Conservation (phyloP, 2,888 invertebrate species). For the Phalera bucephala region DNA sequence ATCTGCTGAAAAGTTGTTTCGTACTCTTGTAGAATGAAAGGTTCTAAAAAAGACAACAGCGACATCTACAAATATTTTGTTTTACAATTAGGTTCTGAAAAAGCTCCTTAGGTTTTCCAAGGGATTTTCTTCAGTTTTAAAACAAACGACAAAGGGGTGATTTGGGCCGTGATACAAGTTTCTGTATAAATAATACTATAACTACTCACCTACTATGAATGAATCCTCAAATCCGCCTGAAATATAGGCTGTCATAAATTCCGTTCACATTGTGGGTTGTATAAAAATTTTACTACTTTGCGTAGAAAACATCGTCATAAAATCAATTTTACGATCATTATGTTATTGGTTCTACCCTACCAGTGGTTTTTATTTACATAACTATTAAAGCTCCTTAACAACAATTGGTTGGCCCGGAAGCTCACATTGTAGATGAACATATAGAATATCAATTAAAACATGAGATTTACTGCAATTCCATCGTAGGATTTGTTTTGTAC, state of each 20-base stretch:
- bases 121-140: conserved; percentile 5
- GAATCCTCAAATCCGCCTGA: conserved; percentile 28
- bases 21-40: neutral
- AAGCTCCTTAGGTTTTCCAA: too few species aligned
- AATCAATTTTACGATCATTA: conserved; percentile 31
- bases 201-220: conserved; percentile 19
- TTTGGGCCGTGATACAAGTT: too few species aligned
- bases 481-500: too few species aligned
- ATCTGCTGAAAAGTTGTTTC: conserved; percentile 14
- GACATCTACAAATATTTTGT: conserved; percentile 17
- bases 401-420: conserved; percentile 13
- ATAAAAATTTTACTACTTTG: conserved; percentile 32
- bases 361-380: conserved; percentile 14
- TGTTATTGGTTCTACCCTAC: conserved; percentile 25
- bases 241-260: conserved; percentile 31
- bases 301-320: conserved; percentile 26
- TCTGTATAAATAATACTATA: too few species aligned
- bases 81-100: neutral
- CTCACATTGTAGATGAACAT: conserved; percentile 11
- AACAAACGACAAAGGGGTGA: too few species aligned
- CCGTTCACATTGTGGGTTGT: conserved; percentile 31
- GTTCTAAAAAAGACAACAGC: neutral
- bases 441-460: too few species aligned
- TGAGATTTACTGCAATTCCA: too few species aligned
- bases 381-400: conserved; percentile 3